These are phyloP conservation scores for Druon quercuslanigerum DNA, from an alignment of 1,140 invertebrate species.

Conservation along the genomic window DNA sequence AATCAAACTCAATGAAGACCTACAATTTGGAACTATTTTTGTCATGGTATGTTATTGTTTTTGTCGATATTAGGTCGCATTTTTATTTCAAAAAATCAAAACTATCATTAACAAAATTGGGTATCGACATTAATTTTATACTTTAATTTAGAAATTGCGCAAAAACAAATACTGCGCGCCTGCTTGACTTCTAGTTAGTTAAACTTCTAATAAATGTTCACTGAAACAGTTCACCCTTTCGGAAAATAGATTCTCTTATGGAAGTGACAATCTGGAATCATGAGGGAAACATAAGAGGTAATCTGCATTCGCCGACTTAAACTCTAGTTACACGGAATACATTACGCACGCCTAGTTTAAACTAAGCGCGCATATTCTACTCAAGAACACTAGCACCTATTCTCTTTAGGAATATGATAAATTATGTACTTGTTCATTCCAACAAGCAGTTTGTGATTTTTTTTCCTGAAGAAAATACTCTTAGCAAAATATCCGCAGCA, in stretches of 20 bases:
- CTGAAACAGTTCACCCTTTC: background rate
- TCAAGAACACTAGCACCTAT: slow-evolving; percentile 11
- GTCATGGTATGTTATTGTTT: no score
- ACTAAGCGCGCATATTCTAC: background rate
- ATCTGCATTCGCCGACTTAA: background rate
- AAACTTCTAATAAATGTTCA: no score
- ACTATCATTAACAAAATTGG: no score
- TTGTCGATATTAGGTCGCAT: no score
- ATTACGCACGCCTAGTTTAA: background rate
- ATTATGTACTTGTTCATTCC: background rate
- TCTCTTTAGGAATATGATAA: slow-evolving; percentile 3
- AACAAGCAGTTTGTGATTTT: background rate
- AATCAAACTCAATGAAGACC: no score
- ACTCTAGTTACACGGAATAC: slow-evolving; percentile 18
- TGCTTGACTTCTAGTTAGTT: no score
- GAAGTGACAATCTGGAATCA: background rate
- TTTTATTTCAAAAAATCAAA: no score
- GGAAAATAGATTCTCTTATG: background rate
- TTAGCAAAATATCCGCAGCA: background rate
- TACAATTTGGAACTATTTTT: no score
- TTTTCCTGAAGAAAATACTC: background rate
- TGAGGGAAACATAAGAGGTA: background rate
- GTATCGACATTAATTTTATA: no score
- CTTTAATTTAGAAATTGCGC: no score
- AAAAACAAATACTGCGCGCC: no score